Evolutionary conservation across 2,888 invertebrate genomes (phyloP), one percentile per base, ranked within the genome.

Genomic region (Aspidiotus destructor): DNA sequence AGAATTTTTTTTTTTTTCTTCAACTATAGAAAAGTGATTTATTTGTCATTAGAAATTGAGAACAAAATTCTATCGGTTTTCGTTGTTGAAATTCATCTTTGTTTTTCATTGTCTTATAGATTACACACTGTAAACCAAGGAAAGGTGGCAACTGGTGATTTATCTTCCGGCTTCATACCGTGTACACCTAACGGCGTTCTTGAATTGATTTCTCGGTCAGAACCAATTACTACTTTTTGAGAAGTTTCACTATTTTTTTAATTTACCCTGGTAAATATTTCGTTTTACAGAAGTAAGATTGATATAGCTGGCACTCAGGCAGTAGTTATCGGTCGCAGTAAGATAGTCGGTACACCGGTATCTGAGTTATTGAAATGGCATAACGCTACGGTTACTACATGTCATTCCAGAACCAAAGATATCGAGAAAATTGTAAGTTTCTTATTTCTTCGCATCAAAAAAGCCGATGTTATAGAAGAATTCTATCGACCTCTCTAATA

Each of bases 121-220:
- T 80, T 97, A 68, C 90, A 93, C 76, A 92, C 93, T 1, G 83
- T 90, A 60, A 99, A 98, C 78, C 95, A 97, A 76, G 99, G 98
- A 1, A 86, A 88, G 71, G 83, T 93, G 7, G 88, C 95, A 0
- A 86, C 92, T 69, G 96, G 96, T 1, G 93, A 97, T 76, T 80
- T 95, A 74, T 81, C 84, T 2, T 16, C 55, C n/a, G 92, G 93
- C 55, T 95, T 97, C 77, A 77, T 97, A 62, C 97, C 99, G 0
- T 99, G 99, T 78, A 99, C 99, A 0, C 97, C 99, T 0, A 88
- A 89, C 72, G 99, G 98, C 3, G 93, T 93, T 75, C 82, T 99
- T 71, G 94, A 98, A 76, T 83, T 97, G 8, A 92, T 94, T 73
- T 89, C 88, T 77, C 83, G 80, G 80, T 82, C 80, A 61, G 16